Base-by-base conservation (phyloP, 1,140 invertebrate species). In the Euborellia annulipes region DNA sequence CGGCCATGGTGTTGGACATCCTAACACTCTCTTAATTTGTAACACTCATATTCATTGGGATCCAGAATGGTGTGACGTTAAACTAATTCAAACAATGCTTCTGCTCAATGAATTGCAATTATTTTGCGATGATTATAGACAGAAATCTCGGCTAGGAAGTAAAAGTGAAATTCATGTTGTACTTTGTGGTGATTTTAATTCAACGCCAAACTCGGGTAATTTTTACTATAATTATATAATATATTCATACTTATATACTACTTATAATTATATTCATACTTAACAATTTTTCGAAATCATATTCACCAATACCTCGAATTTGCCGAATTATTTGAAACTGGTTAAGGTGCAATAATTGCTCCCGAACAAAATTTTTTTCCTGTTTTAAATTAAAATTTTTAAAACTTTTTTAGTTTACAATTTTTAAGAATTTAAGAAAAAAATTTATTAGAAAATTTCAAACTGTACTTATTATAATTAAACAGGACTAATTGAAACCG, bases 21-120 rank as follows among this genome's bases (percentile, higher is more conserved):
- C 23, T 11, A 27, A 27, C 61, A 85, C 85, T 19, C 69, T 98
- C 46, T 69, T 98, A 46, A 91, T 98, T 21, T 95, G 92, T 60
- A 98, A 93, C 3, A 93, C 94, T 27, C 96, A 99, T 66, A 94
- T 99, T 49, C 94, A 98, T 66, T 98, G 95, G 96, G 95, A 99
- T 73, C 96, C 96, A 1, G 94, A 98, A 68, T 98, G 85, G 63
- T 97, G 92, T 59, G 96, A 99, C 66, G 96, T 99, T n/a, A 99
- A 99, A 67, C 72, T 99, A 1, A 97, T 99, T 50, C 96, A 99
- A 65, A 96, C 89, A 13, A 97, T 99, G 88, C 98, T 98, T 93
- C 67, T 98, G 48, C 87, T 91, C 66, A 86, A 92, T 62, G 94
- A 98, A 65, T 65, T 89, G 46, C 77, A 82, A 55, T 72, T 71